A percentile compares a stretch with the other conserved stretches of the same genome.
phyloP scores from a whole-genome alignment of 2,888 invertebrate genomes.

The Pristionchus japonicus region DNA sequence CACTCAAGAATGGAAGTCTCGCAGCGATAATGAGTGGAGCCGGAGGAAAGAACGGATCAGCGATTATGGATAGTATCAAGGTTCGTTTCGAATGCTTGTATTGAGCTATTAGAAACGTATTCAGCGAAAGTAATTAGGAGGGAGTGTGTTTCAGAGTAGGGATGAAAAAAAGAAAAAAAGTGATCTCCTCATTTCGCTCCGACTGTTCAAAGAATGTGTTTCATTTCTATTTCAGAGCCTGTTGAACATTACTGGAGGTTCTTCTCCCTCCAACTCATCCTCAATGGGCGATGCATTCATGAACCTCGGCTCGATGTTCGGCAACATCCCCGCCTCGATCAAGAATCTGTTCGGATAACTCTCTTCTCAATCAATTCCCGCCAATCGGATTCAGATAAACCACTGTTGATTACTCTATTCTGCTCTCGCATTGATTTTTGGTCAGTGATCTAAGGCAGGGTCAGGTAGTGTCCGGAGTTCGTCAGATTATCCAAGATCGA shows the following conservation, averaged over 20 bases:
- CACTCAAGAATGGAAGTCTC: background rate
- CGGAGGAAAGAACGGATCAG: background rate
- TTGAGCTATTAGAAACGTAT: too few relatives aligned
- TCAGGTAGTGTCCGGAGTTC: too few relatives aligned
- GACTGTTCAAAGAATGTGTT: background rate
- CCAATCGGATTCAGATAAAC: background rate
- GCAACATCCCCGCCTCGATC: background rate
- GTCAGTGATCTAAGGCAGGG: too few relatives aligned
- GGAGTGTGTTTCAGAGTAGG: background rate
- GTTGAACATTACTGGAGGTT: background rate
- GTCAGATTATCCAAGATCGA: too few relatives aligned
- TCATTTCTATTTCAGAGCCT: background rate
- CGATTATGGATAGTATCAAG: background rate
- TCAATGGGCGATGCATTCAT: background rate
- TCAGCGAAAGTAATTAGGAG: too few relatives aligned
- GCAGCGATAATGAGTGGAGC: background rate
- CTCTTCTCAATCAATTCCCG: background rate
- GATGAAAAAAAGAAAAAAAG: background rate
- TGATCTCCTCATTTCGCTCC: background rate
- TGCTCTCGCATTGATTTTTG: too few relatives aligned
- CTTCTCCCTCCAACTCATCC: background rate
- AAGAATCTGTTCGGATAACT: background rate
- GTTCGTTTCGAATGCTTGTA: too few relatives aligned
- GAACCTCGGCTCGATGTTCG: background rate
- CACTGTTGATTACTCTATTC: background rate